A percentile compares a stretch with the other conserved stretches of the same genome.
Evolutionary conservation across 1,140 invertebrate species (phyloP).

Genomic region (Grapholita molesta): DNA sequence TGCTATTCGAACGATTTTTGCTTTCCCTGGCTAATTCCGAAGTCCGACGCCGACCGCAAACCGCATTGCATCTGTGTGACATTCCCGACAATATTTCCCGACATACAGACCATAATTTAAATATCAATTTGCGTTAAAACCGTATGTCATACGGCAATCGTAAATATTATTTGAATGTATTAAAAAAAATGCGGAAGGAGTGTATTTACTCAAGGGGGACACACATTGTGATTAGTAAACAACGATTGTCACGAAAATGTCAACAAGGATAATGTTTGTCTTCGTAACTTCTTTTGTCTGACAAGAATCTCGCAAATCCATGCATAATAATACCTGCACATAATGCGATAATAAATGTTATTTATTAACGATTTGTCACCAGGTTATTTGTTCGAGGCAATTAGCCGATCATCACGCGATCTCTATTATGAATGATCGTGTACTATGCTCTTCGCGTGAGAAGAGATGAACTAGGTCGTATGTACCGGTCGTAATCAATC

Average conservation of each 20-base stretch:
- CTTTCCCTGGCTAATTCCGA: background rate
- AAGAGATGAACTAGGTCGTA: constrained; percentile 8
- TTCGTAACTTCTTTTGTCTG: background rate
- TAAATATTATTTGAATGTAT: background rate
- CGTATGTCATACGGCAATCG: background rate
- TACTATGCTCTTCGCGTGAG: constrained; percentile 21
- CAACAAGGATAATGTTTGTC: background rate
- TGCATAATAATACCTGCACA: background rate
- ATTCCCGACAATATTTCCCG: constrained; percentile 28
- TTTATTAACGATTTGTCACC: constrained; percentile 20
- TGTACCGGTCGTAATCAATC: background rate
- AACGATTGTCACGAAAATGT: background rate
- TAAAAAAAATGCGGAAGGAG: background rate
- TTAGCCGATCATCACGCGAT: constrained; percentile 20
- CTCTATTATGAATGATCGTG: constrained; percentile 22
- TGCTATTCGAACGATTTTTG: background rate
- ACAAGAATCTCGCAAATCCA: background rate
- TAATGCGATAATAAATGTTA: constrained; percentile 6
- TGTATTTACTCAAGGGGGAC: background rate
- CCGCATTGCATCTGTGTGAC: constrained; percentile 38
- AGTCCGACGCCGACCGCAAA: constrained; percentile 27
- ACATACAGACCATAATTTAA: constrained; percentile 39
- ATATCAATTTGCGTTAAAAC: constrained; percentile 29
- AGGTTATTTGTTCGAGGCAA: constrained; percentile 17
- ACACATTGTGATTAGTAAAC: background rate